Evolutionary conservation across 37 sponge, comb jelly and placozoan genomes (phyloP).

Genomic region (Oscarella lobularis): DNA sequence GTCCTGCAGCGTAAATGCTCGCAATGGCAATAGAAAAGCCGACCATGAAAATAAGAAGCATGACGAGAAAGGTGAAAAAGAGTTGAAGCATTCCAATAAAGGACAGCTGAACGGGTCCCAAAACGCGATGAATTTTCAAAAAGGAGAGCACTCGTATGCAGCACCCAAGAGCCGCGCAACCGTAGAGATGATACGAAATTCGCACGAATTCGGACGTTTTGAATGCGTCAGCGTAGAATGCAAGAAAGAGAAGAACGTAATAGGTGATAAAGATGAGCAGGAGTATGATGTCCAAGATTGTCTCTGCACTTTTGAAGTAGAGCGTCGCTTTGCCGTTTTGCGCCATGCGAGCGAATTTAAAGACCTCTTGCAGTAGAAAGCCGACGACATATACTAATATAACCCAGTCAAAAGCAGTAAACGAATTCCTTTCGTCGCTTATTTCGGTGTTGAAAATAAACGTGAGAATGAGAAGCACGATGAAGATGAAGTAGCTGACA

Average conservation of each 20-base stretch:
- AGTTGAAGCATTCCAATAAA: not conserved
- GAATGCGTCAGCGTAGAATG: not conserved
- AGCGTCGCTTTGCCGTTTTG: not conserved
- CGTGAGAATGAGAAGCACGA: not conserved
- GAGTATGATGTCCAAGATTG: not conserved
- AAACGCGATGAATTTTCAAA: not conserved
- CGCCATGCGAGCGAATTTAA: not conserved
- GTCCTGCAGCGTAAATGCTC: not conserved
- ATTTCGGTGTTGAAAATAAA: not conserved
- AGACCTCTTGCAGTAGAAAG: not conserved
- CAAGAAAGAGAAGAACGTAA: not conserved
- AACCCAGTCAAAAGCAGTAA: not conserved
- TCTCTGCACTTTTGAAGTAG: not conserved
- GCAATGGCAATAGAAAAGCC: not conserved
- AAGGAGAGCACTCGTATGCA: not conserved
- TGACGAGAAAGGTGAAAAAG: not conserved
- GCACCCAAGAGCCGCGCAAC: not conserved
- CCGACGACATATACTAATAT: not conserved
- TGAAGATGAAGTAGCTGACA: not conserved
- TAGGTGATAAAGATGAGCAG: not conserved
- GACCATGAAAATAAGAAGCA: not conserved
- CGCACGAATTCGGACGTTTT: not conserved
- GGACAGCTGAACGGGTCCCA: not conserved
- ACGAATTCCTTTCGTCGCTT: not conserved
- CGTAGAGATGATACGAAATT: not conserved